Base-by-base conservation (phyloP, 2,797 vertebrate genomes). In the Peromyscus eremicus region DNA sequence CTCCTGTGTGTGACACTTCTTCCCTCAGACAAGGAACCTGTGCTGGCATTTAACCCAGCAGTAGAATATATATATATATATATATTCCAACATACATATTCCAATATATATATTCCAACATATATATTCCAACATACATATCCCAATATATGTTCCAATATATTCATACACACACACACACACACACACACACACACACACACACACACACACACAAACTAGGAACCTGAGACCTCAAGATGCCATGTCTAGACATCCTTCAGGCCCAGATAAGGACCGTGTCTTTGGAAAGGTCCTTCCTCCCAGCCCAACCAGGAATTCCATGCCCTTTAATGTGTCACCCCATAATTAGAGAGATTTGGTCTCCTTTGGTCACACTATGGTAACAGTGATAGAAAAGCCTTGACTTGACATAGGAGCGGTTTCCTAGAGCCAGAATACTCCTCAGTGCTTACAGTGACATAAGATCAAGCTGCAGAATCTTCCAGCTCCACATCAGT, bases 241-340 rank as follows among this genome's bases (percentile, higher is more conserved):
- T 25, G 13, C 29, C 37, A 4, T n/a, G 29, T 64, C 49, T 76
- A 49, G 29, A 7, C 2, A 43, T 25, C 29, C 10, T n/a, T 40
- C 0, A 5, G 13, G 6, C 16, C 40, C 16, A 64, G 4, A 6
- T 32, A 11, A 71, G 43, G 32, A 17, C 3, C 0, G 21, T n/a
- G 5, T 19, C 29, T 46, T 81, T 46, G n/a, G 12, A 0, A 80
- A 87, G 32, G 23, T 27, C 12, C 60, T 3, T 7, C 11, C 27
- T 21, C 34, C 71, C 32, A 85, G 9, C 32, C 66, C 1, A 13
- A 10, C 37, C 46, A 14, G 4, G 12, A 43, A 32, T 86, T 37
- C 55, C 40, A 32, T 49, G 11, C 75, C 29, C 29, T 71, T 29
- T n/a, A 23, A 14, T 2, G 12, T 37, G 46, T 57, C 21, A 40